A percentile compares a stretch with the other conserved stretches of the same genome.
Conservation (phyloP, 2,888 invertebrate species). For the Proisotoma minuta region DNA sequence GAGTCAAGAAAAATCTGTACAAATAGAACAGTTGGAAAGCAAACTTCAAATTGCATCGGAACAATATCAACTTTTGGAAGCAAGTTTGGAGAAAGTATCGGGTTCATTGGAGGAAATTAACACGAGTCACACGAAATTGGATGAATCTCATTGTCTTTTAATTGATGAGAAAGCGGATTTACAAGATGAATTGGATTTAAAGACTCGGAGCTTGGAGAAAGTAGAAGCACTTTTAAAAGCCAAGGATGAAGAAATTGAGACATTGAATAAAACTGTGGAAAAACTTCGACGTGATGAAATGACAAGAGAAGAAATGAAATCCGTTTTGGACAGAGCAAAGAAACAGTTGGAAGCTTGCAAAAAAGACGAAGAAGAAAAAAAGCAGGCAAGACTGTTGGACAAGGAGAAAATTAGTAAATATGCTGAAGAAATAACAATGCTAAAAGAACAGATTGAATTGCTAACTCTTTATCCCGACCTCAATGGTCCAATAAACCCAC, state of each 20-base stretch:
- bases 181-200: not conserved
- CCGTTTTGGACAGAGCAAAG: not conserved
- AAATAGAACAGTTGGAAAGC: too few relatives aligned
- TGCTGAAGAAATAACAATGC: constrained; percentile 13
- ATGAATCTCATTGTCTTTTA: too few relatives aligned
- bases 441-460: constrained; percentile 23
- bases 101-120: constrained; percentile 13
- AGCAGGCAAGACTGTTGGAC: not conserved
- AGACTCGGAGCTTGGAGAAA: not conserved
- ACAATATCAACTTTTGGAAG: not conserved
- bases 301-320: not conserved
- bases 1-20: too few relatives aligned
- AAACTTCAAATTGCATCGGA: not conserved
- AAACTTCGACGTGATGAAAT: not conserved
- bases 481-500: constrained; percentile 33
- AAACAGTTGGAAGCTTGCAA: not conserved
- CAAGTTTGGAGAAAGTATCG: not conserved
- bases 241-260: not conserved
- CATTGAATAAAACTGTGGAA: not conserved
- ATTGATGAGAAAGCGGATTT: not conserved
- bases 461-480: constrained; percentile 32
- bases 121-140: not conserved
- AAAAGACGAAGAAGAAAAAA: not conserved
- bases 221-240: not conserved
- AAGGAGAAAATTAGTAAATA: not conserved